These are phyloP conservation scores for Mnemiopsis leidyi DNA, from an alignment of 37 sponge, comb jelly and placozoan genomes.

Conservation along the genomic window DNA sequence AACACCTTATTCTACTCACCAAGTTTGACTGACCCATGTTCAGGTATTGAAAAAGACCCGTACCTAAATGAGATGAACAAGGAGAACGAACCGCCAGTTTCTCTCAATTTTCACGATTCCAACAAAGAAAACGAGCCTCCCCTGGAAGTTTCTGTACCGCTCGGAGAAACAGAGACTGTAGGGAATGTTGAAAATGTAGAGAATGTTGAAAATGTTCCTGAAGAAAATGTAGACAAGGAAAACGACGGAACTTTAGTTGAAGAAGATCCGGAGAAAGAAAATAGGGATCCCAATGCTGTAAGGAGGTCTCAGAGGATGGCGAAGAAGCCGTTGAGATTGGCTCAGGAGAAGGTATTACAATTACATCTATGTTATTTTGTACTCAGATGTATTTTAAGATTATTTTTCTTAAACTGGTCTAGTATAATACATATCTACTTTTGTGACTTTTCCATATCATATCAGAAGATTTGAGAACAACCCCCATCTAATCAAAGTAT, in stretches of 20 bases:
- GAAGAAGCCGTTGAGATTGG: not conserved
- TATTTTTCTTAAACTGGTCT: too few relatives aligned
- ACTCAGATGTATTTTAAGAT: too few relatives aligned
- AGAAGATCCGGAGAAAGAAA: slow-evolving; percentile 14
- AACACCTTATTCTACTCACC: too few relatives aligned
- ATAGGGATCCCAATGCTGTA: slow-evolving; percentile 25
- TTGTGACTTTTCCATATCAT: too few relatives aligned
- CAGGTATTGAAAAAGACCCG: slow-evolving; percentile 2
- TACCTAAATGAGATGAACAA: slow-evolving; percentile 32
- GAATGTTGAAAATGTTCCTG: not conserved
- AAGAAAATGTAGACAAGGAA: not conserved
- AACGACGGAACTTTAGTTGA: not conserved
- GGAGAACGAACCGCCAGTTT: not conserved
- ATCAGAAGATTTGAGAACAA: too few relatives aligned
- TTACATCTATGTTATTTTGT: too few relatives aligned
- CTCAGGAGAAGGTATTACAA: slow-evolving; percentile 42
- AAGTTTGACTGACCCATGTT: too few relatives aligned
- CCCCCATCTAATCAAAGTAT: too few relatives aligned
- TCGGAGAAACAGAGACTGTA: not conserved
- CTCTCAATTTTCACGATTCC: not conserved
- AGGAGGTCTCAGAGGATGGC: slow-evolving; percentile 6
- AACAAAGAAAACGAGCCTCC: not conserved
- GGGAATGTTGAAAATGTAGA: not conserved
- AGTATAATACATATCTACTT: too few relatives aligned
- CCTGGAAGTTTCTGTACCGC: not conserved